Percentiles rank a stretch among this genome's conserved stretches.
These are phyloP conservation scores for Formica aserva DNA, from an alignment of 2,888 invertebrate species.

Conservation along the genomic window DNA sequence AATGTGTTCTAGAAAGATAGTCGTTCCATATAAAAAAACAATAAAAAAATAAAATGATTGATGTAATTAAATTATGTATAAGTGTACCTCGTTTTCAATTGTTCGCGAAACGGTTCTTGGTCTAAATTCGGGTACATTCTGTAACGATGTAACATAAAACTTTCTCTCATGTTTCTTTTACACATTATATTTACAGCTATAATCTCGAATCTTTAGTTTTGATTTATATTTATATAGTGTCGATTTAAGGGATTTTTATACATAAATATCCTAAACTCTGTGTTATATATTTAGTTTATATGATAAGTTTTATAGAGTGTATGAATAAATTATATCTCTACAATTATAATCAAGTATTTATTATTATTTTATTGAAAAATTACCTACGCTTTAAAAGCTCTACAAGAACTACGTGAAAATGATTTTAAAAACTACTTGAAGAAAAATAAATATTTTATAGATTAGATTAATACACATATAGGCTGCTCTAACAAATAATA, in stretches of 20 bases:
- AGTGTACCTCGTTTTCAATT: conserved; percentile 31
- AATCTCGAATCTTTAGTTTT: background rate
- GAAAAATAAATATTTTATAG: background rate
- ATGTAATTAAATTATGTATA: conserved; percentile 21
- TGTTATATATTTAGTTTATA: background rate
- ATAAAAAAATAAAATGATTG: conserved; percentile 13
- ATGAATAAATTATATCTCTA: background rate
- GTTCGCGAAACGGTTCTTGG: conserved; percentile 1
- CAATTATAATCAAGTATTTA: background rate
- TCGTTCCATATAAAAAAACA: background rate
- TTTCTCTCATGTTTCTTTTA: background rate
- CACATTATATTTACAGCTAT: background rate
- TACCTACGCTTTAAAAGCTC: conserved; percentile 12
- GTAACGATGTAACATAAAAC: conserved; percentile 4
- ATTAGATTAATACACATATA: background rate
- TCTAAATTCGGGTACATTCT: background rate
- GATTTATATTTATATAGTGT: no score
- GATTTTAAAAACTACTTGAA: background rate
- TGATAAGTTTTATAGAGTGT: background rate
- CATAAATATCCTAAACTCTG: background rate
- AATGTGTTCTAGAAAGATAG: conserved; percentile 41
- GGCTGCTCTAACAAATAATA: conserved; percentile 1
- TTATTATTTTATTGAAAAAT: background rate
- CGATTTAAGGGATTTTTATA: background rate
- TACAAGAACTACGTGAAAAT: background rate